A percentile compares a stretch with the other conserved stretches of the same genome.
Conservation (phyloP, 2,113 vertebrate genomes). For the human (Homo sapiens) region GRCh38 chr7:11666001-11666500, state of each 20-base stretch:
- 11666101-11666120: background rate
- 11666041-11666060: constrained; percentile 4
- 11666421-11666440: background rate
- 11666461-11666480: background rate
- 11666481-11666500: background rate
- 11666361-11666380: background rate
- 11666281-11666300: background rate
- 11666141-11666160: background rate
- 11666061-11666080: background rate
- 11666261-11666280: background rate
- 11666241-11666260: background rate
- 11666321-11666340: background rate
- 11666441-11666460: background rate
- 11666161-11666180: background rate
- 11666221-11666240: background rate
- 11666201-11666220: background rate
- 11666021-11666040: background rate
- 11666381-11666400: background rate
- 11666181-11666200: background rate
- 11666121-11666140: background rate
- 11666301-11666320: background rate
- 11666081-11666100: background rate
- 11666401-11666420: background rate
- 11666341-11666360: background rate
- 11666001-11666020: background rate